These are phyloP conservation scores for Ochotona princeps DNA, from an alignment of 2,113 vertebrate species.

Conservation along the genomic window DNA sequence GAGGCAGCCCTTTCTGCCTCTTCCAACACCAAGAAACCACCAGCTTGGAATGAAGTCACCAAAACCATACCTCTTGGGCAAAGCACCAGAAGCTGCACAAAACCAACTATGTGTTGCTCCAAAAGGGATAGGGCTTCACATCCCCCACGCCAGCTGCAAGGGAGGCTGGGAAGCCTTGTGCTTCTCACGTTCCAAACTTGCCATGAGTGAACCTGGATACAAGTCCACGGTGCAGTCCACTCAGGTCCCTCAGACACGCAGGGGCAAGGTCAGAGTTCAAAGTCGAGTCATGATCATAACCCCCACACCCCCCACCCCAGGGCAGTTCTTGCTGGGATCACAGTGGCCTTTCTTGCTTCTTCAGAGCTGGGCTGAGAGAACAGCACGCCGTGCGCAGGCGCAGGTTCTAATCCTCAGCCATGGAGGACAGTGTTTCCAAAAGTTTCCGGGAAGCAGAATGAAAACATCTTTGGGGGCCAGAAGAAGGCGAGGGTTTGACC, in stretches of 20 bases:
- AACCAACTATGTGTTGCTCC: too few species aligned
- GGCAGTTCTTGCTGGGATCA: too few species aligned
- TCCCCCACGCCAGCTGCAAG: neutral
- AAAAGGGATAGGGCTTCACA: neutral
- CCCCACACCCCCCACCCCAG: neutral
- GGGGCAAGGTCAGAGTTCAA: neutral
- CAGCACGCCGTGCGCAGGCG: too few species aligned
- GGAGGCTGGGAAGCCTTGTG: neutral
- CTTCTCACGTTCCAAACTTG: neutral
- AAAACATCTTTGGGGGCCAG: too few species aligned
- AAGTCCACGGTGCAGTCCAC: neutral
- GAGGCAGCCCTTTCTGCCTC: neutral
- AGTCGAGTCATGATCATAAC: neutral
- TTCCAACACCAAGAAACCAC: neutral
- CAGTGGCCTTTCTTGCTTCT: neutral
- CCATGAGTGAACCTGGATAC: neutral
- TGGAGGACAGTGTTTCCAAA: too few species aligned
- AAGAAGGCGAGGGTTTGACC: too few species aligned
- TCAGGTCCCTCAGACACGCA: neutral
- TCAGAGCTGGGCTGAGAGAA: too few species aligned
- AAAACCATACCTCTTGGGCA: neutral
- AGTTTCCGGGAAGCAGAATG: too few species aligned
- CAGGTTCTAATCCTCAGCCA: too few species aligned
- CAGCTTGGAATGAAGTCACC: neutral
- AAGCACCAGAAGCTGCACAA: neutral